Conservation (phyloP, 2,113 vertebrate species). For the Phasianus colchicus region DNA sequence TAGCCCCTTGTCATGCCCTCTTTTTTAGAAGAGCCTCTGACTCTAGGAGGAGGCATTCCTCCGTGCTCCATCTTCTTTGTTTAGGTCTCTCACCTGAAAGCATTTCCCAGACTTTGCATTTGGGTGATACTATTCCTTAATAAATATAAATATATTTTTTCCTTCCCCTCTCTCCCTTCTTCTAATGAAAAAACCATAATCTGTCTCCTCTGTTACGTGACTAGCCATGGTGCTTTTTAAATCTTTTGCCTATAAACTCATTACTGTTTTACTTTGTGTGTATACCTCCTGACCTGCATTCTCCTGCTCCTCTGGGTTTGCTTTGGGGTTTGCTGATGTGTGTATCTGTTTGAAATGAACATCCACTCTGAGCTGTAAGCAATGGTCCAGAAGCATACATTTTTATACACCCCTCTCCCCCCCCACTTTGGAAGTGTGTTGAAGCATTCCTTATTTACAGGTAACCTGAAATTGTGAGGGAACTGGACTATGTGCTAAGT, state of each 20-base stretch:
- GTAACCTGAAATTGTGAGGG: background rate
- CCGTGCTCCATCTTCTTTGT: slow-evolving; percentile 33
- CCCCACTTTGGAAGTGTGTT: background rate
- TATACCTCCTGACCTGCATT: background rate
- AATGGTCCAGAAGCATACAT: background rate
- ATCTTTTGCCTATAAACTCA: background rate
- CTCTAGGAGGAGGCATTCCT: background rate
- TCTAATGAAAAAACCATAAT: background rate
- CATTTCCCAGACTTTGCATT: background rate
- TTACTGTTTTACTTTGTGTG: background rate
- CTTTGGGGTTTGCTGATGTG: background rate
- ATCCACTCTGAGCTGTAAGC: background rate
- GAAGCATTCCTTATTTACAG: background rate
- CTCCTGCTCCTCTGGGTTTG: background rate
- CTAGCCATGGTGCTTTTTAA: background rate
- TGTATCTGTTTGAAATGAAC: background rate
- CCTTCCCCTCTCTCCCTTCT: background rate
- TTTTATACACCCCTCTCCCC: background rate
- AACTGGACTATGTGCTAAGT: background rate
- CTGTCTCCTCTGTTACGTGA: background rate
- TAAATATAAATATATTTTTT: background rate
- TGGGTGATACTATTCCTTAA: background rate
- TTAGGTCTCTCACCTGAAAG: slow-evolving; percentile 16
- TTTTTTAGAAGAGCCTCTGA: background rate
- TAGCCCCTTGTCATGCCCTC: background rate